Base-by-base conservation (phyloP, 2,888 invertebrate species). In the Sturmia bella region DNA sequence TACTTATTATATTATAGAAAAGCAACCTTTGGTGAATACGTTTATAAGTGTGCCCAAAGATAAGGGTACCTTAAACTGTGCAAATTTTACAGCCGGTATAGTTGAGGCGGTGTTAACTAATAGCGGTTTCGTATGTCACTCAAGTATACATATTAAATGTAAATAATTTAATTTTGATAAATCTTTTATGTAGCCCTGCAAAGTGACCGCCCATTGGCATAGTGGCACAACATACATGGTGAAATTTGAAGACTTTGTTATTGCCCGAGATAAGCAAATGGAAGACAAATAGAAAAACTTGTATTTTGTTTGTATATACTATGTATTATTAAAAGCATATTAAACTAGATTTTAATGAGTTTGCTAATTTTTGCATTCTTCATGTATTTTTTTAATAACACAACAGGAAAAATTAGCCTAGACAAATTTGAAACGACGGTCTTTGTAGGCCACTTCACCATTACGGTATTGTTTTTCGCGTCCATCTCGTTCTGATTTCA, bases 221-320 rank as follows among this genome's bases (percentile, higher is more conserved):
- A 98, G 99, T 91, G 99, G 99, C 48, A 99, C 99, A 9, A 99
- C 99, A 0, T 99, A 99, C 89, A 98, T 99, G 97, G 98, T 99
- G 9, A 98, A 98, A 91, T 98, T 99, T 91, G 98, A 99, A 86
- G 98, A 98, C 89, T 94, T 95, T 39, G 98, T 98, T 66, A 95
- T 98, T 85, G 92, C 95, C 3, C 93, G 98, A 86, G 98, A 98
- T 89, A 98, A 98, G 89, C 96, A 96, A 86, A 91, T 98, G 83
- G 98, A 98, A 92, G 97, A 97, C 85, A 94, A 96, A 91, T 96
- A 94, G n/a, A 74, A 54, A 78, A n/a, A 17, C 54, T 48, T 57
- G n/a, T 32, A 43, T 48, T 52, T 52, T 32, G 52, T n/a, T 45
- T 39, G 15, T 82, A 64, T 57, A 64, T 59, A 76, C 54, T 82